phyloP scores from a whole-genome alignment of 2,113 vertebrate genomes.

The Microtus pennsylvanicus region DNA sequence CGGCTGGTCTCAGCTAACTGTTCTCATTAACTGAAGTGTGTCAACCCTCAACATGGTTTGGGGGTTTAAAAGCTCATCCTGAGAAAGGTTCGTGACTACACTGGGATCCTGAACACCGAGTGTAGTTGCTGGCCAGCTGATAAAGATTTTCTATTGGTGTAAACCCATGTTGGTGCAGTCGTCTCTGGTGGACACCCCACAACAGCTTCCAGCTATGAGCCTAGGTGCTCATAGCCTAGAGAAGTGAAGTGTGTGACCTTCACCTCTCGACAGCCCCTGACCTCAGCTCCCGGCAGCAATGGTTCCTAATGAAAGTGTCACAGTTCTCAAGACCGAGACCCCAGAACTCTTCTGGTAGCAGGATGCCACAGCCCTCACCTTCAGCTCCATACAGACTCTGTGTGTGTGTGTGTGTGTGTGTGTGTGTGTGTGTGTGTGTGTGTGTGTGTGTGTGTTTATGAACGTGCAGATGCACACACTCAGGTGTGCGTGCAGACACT shows the following conservation, averaged over 20 bases:
- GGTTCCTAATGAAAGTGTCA: neutral
- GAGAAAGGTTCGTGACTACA: neutral
- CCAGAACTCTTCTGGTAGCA: neutral
- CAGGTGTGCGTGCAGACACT: neutral
- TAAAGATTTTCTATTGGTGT: neutral
- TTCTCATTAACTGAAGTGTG: neutral
- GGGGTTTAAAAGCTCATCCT: neutral
- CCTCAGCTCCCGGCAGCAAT: neutral
- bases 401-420: too few relatives aligned
- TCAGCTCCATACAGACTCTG: neutral
- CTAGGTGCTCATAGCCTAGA: neutral
- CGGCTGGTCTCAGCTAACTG: neutral
- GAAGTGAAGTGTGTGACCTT: neutral
- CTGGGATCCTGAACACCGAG: neutral
- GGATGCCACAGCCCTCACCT: neutral
- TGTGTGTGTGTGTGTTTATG: neutral
- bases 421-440: neutral
- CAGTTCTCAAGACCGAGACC: neutral
- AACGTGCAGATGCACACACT: neutral
- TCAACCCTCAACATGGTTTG: neutral
- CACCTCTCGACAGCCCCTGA: neutral
- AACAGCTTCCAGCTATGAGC: neutral
- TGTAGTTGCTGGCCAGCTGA: too few relatives aligned
- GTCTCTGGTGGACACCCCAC: neutral
- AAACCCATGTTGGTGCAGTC: neutral